A percentile compares a stretch with the other conserved stretches of the same genome.
These are phyloP conservation scores for Sorex araneus DNA, from an alignment of 2,113 vertebrate genomes.

Conservation along the genomic window DNA sequence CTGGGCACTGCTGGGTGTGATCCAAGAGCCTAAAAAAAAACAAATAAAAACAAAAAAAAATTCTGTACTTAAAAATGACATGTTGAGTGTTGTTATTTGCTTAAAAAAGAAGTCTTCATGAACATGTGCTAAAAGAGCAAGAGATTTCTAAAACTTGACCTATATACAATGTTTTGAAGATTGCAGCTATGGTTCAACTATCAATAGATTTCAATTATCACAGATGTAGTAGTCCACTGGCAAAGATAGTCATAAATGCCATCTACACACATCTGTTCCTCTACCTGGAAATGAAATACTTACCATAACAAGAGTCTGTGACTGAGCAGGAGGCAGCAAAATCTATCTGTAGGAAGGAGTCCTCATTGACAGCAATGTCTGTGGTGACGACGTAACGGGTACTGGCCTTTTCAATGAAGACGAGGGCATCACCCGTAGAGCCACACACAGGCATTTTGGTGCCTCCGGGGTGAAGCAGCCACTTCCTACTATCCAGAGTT, in stretches of 20 bases:
- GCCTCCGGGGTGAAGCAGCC: slow-evolving; percentile 98
- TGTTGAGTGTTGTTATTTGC: not conserved
- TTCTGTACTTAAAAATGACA: not conserved
- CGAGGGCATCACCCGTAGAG: slow-evolving; percentile 96
- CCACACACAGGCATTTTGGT: slow-evolving; percentile 98
- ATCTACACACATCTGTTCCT: not conserved
- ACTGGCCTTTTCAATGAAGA: slow-evolving; percentile 99
- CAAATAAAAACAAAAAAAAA: too few relatives aligned
- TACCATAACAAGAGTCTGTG: slow-evolving; percentile 98
- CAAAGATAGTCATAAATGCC: not conserved
- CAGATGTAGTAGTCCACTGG: not conserved
- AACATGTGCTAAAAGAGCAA: slow-evolving; percentile 22
- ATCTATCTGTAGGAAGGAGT: slow-evolving; percentile 98
- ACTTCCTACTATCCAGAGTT: slow-evolving; percentile 94
- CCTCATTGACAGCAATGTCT: slow-evolving; percentile 96
- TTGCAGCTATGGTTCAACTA: not conserved
- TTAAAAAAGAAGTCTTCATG: not conserved
- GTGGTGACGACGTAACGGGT: slow-evolving; percentile 98
- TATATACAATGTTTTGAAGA: not conserved
- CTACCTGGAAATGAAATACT: slow-evolving; percentile 70
- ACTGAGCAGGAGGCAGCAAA: slow-evolving; percentile 99
- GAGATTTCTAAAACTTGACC: slow-evolving; percentile 1
- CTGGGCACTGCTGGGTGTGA: too few relatives aligned
- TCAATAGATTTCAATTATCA: not conserved
- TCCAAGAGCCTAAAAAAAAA: too few relatives aligned